Conservation (phyloP, 2,797 vertebrate species). For the Sebastes hubbsi region DNA sequence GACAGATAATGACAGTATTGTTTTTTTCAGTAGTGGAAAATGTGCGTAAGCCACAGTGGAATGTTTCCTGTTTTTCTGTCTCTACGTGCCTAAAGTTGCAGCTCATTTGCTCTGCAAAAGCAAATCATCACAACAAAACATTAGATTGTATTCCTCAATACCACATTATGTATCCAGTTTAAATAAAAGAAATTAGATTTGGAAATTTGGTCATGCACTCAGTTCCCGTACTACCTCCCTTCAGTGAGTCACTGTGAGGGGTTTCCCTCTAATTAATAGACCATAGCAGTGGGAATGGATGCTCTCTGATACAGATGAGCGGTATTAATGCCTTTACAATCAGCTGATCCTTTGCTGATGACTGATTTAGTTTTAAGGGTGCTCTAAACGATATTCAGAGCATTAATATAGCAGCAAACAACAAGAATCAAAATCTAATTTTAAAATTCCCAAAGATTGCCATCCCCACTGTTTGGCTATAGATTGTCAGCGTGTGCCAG, state of each 20-base stretch:
- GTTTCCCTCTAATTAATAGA: not conserved
- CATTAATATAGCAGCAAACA: too few species aligned
- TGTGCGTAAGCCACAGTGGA: constrained; percentile 28
- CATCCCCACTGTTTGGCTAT: too few species aligned
- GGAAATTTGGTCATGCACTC: not conserved
- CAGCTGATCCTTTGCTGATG: not conserved
- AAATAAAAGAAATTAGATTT: not conserved
- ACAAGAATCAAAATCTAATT: too few species aligned
- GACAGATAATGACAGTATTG: constrained; percentile 43
- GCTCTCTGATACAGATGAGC: not conserved
- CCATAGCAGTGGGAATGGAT: not conserved
- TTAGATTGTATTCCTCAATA: not conserved
- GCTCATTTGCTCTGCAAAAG: constrained; percentile 5
- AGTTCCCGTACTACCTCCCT: not conserved
- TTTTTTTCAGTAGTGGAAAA: constrained; percentile 48
- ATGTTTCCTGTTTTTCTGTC: constrained; percentile 44
- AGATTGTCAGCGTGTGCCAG: too few species aligned
- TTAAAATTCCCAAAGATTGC: too few species aligned
- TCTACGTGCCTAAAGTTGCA: constrained; percentile 6
- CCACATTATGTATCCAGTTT: not conserved
- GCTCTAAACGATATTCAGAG: too few species aligned
- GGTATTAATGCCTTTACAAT: not conserved
- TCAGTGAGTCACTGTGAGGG: not conserved
- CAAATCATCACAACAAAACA: not conserved
- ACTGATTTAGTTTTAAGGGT: not conserved